Percentiles rank a stretch among this genome's conserved stretches.
Conservation (phyloP, 2,888 invertebrate genomes). For the Ichneumoninae sp. region DNA sequence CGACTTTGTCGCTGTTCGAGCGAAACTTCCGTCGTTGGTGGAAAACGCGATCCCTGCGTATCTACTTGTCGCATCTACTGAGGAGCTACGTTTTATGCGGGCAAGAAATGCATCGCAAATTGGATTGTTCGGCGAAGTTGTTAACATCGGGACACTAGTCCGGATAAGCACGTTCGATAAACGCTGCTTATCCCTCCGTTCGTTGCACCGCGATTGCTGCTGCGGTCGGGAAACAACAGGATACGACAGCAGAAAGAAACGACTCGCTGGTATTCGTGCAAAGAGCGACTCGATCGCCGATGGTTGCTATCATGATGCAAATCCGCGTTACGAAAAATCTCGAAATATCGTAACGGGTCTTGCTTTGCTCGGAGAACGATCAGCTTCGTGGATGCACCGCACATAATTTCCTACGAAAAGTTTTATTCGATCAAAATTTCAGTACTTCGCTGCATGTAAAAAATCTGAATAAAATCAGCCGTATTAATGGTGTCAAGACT, state of each 20-base stretch:
- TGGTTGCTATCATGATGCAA: neutral
- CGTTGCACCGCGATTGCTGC: slow-evolving; percentile 40
- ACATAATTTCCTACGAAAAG: too few relatives aligned
- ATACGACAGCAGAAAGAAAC: neutral
- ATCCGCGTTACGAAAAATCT: neutral
- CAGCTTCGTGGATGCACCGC: too few relatives aligned
- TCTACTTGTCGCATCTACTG: slow-evolving; percentile 60
- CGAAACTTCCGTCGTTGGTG: slow-evolving; percentile 54
- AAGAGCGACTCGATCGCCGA: neutral
- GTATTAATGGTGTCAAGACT: too few relatives aligned
- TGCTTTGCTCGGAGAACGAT: neutral
- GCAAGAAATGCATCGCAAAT: slow-evolving; percentile 63
- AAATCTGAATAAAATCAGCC: too few relatives aligned
- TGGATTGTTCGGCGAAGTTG: slow-evolving; percentile 64
- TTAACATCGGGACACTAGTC: slow-evolving; percentile 51
- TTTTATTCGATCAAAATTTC: too few relatives aligned
- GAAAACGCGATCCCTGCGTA: slow-evolving; percentile 50
- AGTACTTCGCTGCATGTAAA: too few relatives aligned
- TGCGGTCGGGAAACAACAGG: neutral
- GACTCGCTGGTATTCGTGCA: neutral
- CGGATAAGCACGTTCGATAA: slow-evolving; percentile 54
- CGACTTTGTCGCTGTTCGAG: slow-evolving; percentile 48
- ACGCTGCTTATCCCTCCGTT: slow-evolving; percentile 49
- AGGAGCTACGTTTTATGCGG: slow-evolving; percentile 43
- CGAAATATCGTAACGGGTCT: neutral